A percentile compares a stretch with the other conserved stretches of the same genome.
These are phyloP conservation scores for Drosophila suzukii DNA, from an alignment of 1,140 invertebrate species.

Conservation along the genomic window DNA sequence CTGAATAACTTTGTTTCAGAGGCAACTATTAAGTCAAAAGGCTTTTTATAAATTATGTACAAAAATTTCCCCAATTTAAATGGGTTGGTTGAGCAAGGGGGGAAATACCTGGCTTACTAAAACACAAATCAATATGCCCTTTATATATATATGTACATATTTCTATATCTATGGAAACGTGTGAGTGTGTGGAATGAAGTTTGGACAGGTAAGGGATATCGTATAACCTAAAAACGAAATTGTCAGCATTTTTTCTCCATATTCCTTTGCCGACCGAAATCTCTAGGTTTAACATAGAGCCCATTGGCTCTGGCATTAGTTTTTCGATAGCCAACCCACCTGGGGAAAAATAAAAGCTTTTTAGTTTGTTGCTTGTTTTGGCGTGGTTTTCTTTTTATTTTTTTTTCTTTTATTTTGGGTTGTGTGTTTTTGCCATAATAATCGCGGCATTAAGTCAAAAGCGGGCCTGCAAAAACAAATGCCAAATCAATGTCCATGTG, in stretches of 20 bases:
- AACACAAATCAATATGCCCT: constrained; percentile 37
- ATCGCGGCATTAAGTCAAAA: constrained; percentile 56
- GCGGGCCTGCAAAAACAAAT: constrained; percentile 56
- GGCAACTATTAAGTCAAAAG: constrained; percentile 26
- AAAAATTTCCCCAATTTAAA: constrained; percentile 42
- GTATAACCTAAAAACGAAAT: constrained; percentile 29
- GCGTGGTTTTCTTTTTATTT: constrained; percentile 10
- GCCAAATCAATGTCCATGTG: constrained; percentile 62
- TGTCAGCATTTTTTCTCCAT: constrained; percentile 28
- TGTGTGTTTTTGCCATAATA: constrained; percentile 60
- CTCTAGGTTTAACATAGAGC: constrained; percentile 11
- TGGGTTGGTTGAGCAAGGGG: constrained; percentile 16
- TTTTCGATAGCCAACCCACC: constrained; percentile 3
- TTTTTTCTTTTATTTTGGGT: constrained; percentile 7
- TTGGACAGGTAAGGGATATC: constrained; percentile 17
- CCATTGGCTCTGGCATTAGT: constrained; percentile 17
- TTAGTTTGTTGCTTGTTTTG: constrained; percentile 38
- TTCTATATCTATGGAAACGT: neutral
- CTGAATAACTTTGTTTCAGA: constrained; percentile 30
- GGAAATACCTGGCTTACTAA: neutral
- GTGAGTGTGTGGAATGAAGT: constrained; percentile 6
- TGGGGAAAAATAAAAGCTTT: constrained; percentile 31
- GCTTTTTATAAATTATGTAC: constrained; percentile 59
- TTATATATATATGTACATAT: neutral
- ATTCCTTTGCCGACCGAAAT: neutral